Conservation (phyloP, 2,888 invertebrate genomes). For the Holacanthella duospinosa region DNA sequence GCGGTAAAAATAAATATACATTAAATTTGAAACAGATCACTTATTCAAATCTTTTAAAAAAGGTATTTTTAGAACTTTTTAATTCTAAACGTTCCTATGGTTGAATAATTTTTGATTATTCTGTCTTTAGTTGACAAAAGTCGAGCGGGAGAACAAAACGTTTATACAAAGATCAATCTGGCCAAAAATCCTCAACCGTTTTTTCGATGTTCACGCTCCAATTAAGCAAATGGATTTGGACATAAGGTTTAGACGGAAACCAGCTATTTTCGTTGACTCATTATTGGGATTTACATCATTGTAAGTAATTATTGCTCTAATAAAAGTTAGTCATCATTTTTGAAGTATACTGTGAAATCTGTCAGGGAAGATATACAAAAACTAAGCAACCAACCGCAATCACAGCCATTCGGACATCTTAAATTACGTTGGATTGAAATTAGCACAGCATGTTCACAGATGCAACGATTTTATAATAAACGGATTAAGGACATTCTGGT, state of each 20-base stretch:
- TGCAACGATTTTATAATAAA: slow-evolving; percentile 17
- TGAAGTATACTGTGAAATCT: background rate
- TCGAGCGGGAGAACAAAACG: background rate
- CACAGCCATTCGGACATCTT: background rate
- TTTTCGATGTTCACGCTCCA: background rate
- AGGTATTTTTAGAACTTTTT: no score
- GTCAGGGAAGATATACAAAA: slow-evolving; percentile 9
- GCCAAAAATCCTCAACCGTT: slow-evolving; percentile 5
- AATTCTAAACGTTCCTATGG: background rate
- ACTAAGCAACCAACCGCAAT: background rate
- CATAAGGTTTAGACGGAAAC: slow-evolving; percentile 18
- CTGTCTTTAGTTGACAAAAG: background rate
- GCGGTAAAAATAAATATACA: no score
- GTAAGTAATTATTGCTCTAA: no score
- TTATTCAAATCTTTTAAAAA: no score
- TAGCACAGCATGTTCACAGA: slow-evolving; percentile 12
- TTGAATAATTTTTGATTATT: background rate
- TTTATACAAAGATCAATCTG: slow-evolving; percentile 8
- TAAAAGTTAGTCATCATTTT: background rate
- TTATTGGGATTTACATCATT: slow-evolving; percentile 9
- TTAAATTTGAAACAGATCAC: no score
- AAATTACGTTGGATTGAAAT: slow-evolving; percentile 14
- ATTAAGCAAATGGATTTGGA: slow-evolving; percentile 12
- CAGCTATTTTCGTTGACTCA: slow-evolving; percentile 15
- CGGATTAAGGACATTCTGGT: slow-evolving; percentile 17